Percentiles rank a stretch among this genome's conserved stretches.
These are phyloP conservation scores for Danionella cerebrum DNA, from an alignment of 2,113 vertebrate species.

Conservation along the genomic window DNA sequence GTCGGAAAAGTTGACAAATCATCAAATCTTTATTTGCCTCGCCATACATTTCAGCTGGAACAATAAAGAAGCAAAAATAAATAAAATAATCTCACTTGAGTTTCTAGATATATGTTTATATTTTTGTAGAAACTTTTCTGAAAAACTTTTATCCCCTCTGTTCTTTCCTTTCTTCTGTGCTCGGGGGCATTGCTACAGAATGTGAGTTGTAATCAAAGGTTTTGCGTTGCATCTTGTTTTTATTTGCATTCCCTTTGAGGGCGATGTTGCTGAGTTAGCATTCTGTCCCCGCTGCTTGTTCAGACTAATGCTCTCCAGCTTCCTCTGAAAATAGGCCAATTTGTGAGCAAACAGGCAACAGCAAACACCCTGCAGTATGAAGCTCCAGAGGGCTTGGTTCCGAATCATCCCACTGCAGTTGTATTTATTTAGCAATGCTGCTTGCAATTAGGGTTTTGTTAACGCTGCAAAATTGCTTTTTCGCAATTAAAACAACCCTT, in stretches of 20 bases:
- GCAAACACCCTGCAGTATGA: constrained; percentile 44
- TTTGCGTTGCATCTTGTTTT: constrained; percentile 63
- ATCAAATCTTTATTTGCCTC: too few species aligned
- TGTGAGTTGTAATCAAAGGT: constrained; percentile 54
- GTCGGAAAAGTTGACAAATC: too few species aligned
- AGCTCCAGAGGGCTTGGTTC: constrained; percentile 49
- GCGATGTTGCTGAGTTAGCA: constrained; percentile 63
- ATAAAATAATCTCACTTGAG: too few species aligned
- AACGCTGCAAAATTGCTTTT: constrained; percentile 53
- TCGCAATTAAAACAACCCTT: constrained; percentile 51
- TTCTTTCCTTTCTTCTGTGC: constrained; percentile 17
- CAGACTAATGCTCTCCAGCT: constrained; percentile 52
- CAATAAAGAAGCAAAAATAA: too few species aligned
- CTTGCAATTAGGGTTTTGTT: constrained; percentile 55
- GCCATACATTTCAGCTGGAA: too few species aligned
- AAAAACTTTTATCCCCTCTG: background rate
- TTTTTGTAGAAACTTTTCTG: background rate
- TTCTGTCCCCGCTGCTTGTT: constrained; percentile 43
- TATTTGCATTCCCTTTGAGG: constrained; percentile 66
- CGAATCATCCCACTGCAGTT: constrained; percentile 47
- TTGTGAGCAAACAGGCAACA: constrained; percentile 70
- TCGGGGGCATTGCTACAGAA: constrained; percentile 58
- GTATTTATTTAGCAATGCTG: constrained; percentile 52
- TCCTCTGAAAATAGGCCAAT: constrained; percentile 64
- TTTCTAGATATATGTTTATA: too few species aligned